phyloP scores from a whole-genome alignment of 2,888 invertebrate genomes.

The Drosophila testacea region DNA sequence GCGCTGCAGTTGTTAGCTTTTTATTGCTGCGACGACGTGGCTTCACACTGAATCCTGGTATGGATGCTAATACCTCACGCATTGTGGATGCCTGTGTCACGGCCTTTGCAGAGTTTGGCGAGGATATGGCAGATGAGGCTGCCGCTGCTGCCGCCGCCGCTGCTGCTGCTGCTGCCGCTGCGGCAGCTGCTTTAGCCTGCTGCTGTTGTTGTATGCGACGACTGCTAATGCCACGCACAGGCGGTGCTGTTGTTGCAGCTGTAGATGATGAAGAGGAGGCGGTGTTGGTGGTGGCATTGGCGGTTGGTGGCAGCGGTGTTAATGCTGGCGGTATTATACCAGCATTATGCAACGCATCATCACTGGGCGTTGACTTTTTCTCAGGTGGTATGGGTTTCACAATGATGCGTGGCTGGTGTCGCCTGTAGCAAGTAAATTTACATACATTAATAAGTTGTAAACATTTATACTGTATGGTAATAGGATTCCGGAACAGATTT shows the following conservation, averaged over 20 bases:
- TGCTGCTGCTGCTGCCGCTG: constrained; percentile 69
- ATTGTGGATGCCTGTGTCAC: constrained; percentile 90
- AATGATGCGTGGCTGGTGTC: constrained; percentile 91
- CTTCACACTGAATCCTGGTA: constrained; percentile 94
- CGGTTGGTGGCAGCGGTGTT: constrained; percentile 16
- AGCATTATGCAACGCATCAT: constrained; percentile 46
- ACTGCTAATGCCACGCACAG: constrained; percentile 79
- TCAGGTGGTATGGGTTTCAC: constrained; percentile 90
- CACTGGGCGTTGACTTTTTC: constrained; percentile 72
- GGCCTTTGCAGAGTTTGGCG: constrained; percentile 66
- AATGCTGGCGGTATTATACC: constrained; percentile 28
- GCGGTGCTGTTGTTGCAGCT: constrained; percentile 32
- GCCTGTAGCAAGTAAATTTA: constrained; percentile 67
- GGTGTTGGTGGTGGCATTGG: neutral
- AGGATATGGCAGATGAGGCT: constrained; percentile 58
- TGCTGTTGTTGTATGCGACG: constrained; percentile 82
- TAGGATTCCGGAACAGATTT: no score
- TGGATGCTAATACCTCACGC: constrained; percentile 94
- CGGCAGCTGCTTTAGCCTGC: constrained; percentile 79
- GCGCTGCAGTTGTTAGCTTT: constrained; percentile 95
- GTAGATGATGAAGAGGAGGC: constrained; percentile 15
- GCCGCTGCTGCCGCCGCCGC: constrained; percentile 73
- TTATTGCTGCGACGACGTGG: constrained; percentile 90
- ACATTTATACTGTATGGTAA: neutral
- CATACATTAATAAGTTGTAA: constrained; percentile 4